Percentiles rank a stretch among this genome's conserved stretches.
These are phyloP conservation scores for Drosophila prostipennis DNA, from an alignment of 2,888 invertebrate species.

Conservation along the genomic window DNA sequence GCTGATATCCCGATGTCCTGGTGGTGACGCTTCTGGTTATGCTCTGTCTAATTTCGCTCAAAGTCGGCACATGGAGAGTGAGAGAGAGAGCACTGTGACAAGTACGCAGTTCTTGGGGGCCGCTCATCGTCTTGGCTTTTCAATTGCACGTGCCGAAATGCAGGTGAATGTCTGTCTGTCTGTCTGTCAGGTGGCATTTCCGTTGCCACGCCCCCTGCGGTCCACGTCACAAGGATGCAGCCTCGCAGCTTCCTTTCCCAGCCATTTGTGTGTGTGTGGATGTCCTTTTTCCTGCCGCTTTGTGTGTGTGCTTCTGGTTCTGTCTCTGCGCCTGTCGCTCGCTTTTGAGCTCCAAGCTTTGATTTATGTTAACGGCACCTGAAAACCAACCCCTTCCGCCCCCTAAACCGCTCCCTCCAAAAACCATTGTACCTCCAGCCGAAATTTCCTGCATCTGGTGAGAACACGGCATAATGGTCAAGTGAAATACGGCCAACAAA, in stretches of 20 bases:
- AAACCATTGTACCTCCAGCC: slow-evolving; percentile 8
- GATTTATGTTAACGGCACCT: slow-evolving; percentile 70
- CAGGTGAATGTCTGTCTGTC: slow-evolving; percentile 73
- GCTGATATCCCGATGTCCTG: slow-evolving; percentile 5
- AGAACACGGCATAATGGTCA: slow-evolving; percentile 69
- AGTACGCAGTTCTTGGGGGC: slow-evolving; percentile 19
- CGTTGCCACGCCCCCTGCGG: slow-evolving; percentile 25
- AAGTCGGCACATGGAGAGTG: slow-evolving; percentile 35
- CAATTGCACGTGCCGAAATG: slow-evolving; percentile 76
- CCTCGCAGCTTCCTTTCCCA: neutral
- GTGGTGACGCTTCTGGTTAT: slow-evolving; percentile 51
- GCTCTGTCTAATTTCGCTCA: slow-evolving; percentile 71
- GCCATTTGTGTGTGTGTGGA: slow-evolving; percentile 18
- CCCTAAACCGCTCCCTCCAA: neutral
- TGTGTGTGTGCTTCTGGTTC: slow-evolving; percentile 7
- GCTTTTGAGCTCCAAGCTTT: slow-evolving; percentile 71
- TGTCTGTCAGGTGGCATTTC: slow-evolving; percentile 71
- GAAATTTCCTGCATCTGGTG: slow-evolving; percentile 70
- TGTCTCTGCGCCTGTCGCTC: slow-evolving; percentile 67
- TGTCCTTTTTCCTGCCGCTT: neutral
- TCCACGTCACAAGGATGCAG: slow-evolving; percentile 8
- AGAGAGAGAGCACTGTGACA: slow-evolving; percentile 25
- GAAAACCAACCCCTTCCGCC: neutral
- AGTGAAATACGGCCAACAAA: slow-evolving; percentile 62
- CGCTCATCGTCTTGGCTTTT: slow-evolving; percentile 48